Evolutionary conservation across 2,797 vertebrate species (phyloP).

Genomic region (Hozukius guyotensis): DNA sequence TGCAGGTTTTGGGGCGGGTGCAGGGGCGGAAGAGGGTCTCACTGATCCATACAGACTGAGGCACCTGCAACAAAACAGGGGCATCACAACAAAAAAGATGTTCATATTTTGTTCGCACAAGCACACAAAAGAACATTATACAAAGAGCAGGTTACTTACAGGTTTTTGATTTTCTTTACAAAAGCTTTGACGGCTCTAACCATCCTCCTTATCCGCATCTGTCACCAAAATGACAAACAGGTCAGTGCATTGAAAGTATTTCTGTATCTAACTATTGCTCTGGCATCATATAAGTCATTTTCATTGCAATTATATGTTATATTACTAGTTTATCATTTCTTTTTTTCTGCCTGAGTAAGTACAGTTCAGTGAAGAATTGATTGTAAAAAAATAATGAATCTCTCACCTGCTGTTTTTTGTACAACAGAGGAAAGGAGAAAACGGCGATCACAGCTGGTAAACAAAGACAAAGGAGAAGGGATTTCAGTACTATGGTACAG

Average conservation of each 20-base stretch:
- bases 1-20: slow-evolving; percentile 22
- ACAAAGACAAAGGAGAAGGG: slow-evolving; percentile 11
- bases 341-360: background rate
- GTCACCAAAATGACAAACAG: slow-evolving; percentile 24
- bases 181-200: slow-evolving; percentile 80
- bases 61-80: slow-evolving; percentile 60
- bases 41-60: slow-evolving; percentile 55
- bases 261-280: slow-evolving; percentile 30
- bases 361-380: background rate
- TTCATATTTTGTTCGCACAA: background rate
- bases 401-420: slow-evolving; percentile 91
- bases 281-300: background rate
- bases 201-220: slow-evolving; percentile 89
- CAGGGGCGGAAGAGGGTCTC: slow-evolving; percentile 56
- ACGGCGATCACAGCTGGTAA: slow-evolving; percentile 86
- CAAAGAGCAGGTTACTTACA: slow-evolving; percentile 80
- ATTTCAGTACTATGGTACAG: background rate
- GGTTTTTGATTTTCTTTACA: slow-evolving; percentile 83
- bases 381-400: background rate
- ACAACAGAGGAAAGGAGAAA: slow-evolving; percentile 91
- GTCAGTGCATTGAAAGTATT: background rate
- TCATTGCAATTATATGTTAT: background rate
- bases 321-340: background rate
- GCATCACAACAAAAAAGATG: background rate
- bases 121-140: background rate